phyloP scores from a whole-genome alignment of 1,140 invertebrate genomes.

The Eubasilissa regina region DNA sequence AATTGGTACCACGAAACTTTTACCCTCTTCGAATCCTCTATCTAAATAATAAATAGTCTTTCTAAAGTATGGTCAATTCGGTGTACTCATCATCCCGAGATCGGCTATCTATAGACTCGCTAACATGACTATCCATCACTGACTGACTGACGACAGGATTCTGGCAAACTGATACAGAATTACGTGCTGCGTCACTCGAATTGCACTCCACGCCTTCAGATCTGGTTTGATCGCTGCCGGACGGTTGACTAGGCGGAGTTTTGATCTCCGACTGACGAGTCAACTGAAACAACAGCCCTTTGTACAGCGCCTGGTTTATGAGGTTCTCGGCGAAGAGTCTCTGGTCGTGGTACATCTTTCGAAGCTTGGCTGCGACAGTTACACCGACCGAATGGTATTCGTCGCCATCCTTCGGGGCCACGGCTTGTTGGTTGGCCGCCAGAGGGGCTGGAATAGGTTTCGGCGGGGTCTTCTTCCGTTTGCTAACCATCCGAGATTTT shows the following conservation, averaged over 20 bases:
- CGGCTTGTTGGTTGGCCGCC: slow-evolving; percentile 6
- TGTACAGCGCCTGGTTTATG: slow-evolving; percentile 55
- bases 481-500: slow-evolving; percentile 44
- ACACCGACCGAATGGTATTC: slow-evolving; percentile 49
- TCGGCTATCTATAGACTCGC: not conserved
- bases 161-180: too few species aligned
- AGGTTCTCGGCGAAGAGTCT: slow-evolving; percentile 57
- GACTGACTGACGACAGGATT: not conserved
- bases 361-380: slow-evolving; percentile 57
- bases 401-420: not conserved
- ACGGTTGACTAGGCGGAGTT: slow-evolving; percentile 27
- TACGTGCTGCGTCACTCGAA: too few species aligned
- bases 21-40: too few species aligned
- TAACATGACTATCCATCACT: slow-evolving; percentile 2
- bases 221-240: not conserved
- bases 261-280: slow-evolving; percentile 51
- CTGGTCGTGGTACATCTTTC: slow-evolving; percentile 60
- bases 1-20: too few species aligned
- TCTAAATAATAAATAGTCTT: too few species aligned
- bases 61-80: slow-evolving; percentile 15
- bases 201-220: too few species aligned
- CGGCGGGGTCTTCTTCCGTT: slow-evolving; percentile 33
- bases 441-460: slow-evolving; percentile 6
- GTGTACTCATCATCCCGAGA: slow-evolving; percentile 1
- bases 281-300: slow-evolving; percentile 46